Conservation (phyloP, 2,888 invertebrate species). For the Rhyacophila evoluta region DNA sequence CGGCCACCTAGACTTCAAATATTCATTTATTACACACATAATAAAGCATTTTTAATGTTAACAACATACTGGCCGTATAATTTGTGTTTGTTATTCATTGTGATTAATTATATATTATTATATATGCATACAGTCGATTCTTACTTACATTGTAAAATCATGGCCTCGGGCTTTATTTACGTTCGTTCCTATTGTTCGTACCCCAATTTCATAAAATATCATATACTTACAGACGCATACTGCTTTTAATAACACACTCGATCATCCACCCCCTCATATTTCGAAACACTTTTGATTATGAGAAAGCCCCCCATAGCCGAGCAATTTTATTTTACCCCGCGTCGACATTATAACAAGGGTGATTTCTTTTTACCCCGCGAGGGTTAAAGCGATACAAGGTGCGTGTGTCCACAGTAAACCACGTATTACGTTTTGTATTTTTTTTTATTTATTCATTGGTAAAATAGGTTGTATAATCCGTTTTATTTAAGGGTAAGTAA, state of each 20-base stretch:
- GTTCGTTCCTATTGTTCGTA: not conserved
- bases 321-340: not conserved
- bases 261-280: slow-evolving; percentile 51
- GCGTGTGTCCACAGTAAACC: not conserved
- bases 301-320: slow-evolving; percentile 46
- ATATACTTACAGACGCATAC: not conserved
- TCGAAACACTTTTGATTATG: slow-evolving; percentile 52
- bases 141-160: no score
- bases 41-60: no score
- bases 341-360: slow-evolving; percentile 8
- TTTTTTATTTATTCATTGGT: not conserved
- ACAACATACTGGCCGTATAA: no score
- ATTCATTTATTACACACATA: no score
- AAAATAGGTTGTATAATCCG: not conserved
- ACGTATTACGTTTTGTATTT: not conserved
- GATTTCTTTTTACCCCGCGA: not conserved
- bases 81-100: no score
- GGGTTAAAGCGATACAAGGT: slow-evolving; percentile 11
- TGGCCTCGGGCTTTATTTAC: not conserved
- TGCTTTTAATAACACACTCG: slow-evolving; percentile 53
- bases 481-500: not conserved
- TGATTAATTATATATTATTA: no score
- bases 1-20: no score
- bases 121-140: not conserved
- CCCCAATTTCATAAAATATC: not conserved